phyloP scores from a whole-genome alignment of 1,140 invertebrate genomes.

The Anagrus nilaparvatae region DNA sequence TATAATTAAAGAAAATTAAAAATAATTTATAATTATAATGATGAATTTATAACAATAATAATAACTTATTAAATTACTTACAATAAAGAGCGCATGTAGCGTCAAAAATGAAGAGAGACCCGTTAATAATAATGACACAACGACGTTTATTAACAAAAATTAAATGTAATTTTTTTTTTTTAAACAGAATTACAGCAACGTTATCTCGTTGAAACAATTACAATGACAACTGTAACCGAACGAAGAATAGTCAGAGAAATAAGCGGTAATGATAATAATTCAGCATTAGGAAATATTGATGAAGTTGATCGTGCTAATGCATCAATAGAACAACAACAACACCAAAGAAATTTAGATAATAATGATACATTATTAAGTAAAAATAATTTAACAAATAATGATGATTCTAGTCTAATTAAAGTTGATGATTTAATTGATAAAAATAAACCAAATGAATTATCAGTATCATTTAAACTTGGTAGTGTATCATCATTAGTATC shows the following conservation, averaged over 20 bases:
- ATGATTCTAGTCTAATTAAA: too few relatives aligned
- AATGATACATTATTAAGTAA: too few relatives aligned
- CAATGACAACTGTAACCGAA: conserved; percentile 58
- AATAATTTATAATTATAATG: too few relatives aligned
- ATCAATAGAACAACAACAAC: too few relatives aligned
- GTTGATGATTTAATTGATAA: too few relatives aligned
- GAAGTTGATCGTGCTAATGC: conserved; percentile 16
- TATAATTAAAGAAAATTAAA: too few relatives aligned
- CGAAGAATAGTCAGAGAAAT: conserved; percentile 49
- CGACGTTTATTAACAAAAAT: neutral
- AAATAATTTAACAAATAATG: too few relatives aligned
- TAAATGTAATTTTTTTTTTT: conserved; percentile 10
- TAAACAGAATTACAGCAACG: conserved; percentile 40
- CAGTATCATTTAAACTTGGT: conserved; percentile 49
- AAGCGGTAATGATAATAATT: conserved; percentile 26
- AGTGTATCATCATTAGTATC: conserved; percentile 46
- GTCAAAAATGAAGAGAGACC: too few relatives aligned
- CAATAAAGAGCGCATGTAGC: too few relatives aligned
- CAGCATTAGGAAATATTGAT: conserved; percentile 15
- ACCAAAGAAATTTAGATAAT: too few relatives aligned
- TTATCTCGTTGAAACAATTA: conserved; percentile 58
- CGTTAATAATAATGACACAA: neutral
- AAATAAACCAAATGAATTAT: conserved; percentile 40
- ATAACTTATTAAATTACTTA: too few relatives aligned
- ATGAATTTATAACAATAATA: too few relatives aligned